Conservation (phyloP, 2,888 invertebrate genomes). For the Leptinotarsa juncta region DNA sequence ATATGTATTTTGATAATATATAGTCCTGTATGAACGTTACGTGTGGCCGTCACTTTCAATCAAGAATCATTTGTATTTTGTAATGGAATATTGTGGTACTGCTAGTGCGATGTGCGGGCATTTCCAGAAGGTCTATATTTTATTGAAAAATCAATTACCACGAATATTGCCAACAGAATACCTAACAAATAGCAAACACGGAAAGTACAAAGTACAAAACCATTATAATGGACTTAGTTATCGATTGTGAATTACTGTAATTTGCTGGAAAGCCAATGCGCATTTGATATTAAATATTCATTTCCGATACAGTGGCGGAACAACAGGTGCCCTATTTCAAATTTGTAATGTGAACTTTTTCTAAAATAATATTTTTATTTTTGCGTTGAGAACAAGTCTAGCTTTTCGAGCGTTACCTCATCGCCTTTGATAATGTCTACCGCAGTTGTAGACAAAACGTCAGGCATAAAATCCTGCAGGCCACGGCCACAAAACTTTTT, state of each 20-base stretch:
- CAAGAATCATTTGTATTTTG: conserved; percentile 36
- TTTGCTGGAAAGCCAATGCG: conserved; percentile 60
- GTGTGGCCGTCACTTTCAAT: conserved; percentile 16
- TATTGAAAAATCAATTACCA: conserved; percentile 58
- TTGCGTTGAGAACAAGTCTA: too few species aligned
- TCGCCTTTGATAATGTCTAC: too few species aligned
- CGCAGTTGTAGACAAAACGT: too few species aligned
- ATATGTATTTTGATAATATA: neutral
- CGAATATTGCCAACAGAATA: conserved; percentile 58
- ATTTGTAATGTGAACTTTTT: too few species aligned
- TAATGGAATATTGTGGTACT: conserved; percentile 35
- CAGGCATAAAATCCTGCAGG: too few species aligned
- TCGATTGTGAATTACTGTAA: conserved; percentile 60
- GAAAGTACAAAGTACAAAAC: conserved; percentile 46
- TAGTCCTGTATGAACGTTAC: conserved; percentile 1
- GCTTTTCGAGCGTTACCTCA: too few species aligned
- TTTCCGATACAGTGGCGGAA: conserved; percentile 35
- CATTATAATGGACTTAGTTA: conserved; percentile 46
- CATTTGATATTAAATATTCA: conserved; percentile 60
- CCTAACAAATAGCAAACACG: conserved; percentile 59
- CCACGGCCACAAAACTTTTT: too few species aligned
- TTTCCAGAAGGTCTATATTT: conserved; percentile 50
- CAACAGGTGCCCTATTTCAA: neutral
- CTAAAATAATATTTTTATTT: too few species aligned
- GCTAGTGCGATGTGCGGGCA: conserved; percentile 33